phyloP scores from a whole-genome alignment of 30 jellyfish, hydroid and myxozoan species.

The Thelohanellus kitauei region DNA sequence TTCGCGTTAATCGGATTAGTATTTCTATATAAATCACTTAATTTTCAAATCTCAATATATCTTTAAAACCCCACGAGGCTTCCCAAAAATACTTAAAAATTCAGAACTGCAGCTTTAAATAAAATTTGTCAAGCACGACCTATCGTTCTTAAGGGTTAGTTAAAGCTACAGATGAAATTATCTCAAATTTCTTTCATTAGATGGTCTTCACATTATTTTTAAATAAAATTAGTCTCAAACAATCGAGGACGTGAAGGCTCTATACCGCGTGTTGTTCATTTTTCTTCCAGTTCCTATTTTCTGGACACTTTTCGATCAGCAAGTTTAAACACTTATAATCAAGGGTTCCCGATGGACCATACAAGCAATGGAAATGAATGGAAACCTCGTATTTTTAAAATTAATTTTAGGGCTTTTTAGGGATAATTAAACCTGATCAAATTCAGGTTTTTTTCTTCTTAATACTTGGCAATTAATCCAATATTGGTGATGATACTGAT shows the following conservation, averaged over 20 bases:
- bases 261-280: slow-evolving; percentile 65
- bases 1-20: too few relatives aligned
- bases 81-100: too few relatives aligned
- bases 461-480: slow-evolving; percentile 77
- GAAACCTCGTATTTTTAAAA: slow-evolving; percentile 25
- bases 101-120: too few relatives aligned
- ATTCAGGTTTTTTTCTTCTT: not conserved
- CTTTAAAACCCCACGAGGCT: too few relatives aligned
- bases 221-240: too few relatives aligned
- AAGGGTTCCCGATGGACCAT: slow-evolving; percentile 89
- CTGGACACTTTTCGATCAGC: slow-evolving; percentile 92
- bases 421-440: not conserved
- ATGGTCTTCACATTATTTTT: too few relatives aligned
- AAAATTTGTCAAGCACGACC: too few relatives aligned
- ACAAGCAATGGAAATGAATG: slow-evolving; percentile 99
- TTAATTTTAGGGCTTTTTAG: not conserved
- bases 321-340: slow-evolving; percentile 7
- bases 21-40: too few relatives aligned
- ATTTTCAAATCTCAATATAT: too few relatives aligned
- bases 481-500: slow-evolving; percentile 73
- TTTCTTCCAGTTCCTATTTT: slow-evolving; percentile 87
- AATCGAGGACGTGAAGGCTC: slow-evolving; percentile 44
- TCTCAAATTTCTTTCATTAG: too few relatives aligned
- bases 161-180: too few relatives aligned
- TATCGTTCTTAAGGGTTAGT: too few relatives aligned